Evolutionary conservation across 2,113 vertebrate genomes (phyloP).

Genomic region (Notarius lentiginosus): DNA sequence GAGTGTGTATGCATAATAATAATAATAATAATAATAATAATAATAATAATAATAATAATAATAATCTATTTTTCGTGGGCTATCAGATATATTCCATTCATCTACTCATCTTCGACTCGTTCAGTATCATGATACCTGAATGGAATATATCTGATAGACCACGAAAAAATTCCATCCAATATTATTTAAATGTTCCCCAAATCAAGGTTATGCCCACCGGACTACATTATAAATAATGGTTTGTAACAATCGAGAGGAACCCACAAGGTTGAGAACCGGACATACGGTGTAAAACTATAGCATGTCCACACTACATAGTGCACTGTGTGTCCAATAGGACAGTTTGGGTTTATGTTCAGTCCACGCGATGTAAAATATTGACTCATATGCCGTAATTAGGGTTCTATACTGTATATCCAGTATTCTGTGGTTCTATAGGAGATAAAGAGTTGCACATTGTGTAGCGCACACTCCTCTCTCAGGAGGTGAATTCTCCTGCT

Average conservation of each 20-base stretch:
- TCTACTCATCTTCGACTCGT: no score
- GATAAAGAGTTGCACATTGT: background rate
- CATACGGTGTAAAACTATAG: background rate
- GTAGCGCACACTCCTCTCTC: background rate
- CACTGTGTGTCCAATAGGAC: background rate
- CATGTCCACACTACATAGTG: background rate
- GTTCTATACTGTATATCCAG: background rate
- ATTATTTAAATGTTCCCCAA: background rate
- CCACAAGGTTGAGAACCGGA: background rate
- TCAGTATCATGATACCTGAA: no score
- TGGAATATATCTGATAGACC: no score
- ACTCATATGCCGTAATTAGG: background rate
- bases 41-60: no score
- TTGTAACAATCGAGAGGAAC: background rate
- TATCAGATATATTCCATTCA: no score
- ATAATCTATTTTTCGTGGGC: no score
- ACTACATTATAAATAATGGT: background rate
- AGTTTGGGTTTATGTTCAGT: background rate
- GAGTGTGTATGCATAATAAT: no score
- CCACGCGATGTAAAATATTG: background rate
- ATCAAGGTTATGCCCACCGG: background rate
- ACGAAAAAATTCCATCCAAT: no score
- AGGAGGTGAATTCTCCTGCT: constrained; percentile 20
- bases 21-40: no score
- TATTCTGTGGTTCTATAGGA: background rate